Base-by-base conservation (phyloP, 2,113 vertebrate species). In the Numida meleagris region DNA sequence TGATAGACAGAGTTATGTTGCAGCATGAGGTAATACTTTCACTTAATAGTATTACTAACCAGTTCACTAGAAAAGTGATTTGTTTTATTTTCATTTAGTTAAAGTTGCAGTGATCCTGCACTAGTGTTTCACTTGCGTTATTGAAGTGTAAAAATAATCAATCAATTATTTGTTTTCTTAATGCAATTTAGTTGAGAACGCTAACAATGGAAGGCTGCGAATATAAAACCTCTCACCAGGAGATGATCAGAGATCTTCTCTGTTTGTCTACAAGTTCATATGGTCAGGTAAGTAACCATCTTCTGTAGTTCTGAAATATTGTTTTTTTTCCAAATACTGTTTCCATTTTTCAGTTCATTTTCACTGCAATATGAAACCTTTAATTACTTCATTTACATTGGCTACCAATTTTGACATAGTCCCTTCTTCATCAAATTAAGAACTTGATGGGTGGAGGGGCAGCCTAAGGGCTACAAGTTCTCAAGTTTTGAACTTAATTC, bases 1-100 rank as follows among this genome's bases (percentile, higher is more conserved):
- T 99, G 46, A 99, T 99, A 55, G 99, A 99, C 97, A 98, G 99
- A 95, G 99, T 99, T 73, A 99, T 99, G 99, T 97, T 99, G 88
- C 99, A 99, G 94, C 99, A 99, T 79, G 99, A 99, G 98, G 99
- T 99, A 98, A 84, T 63, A 36, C 33, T 88, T 95, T 9, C 90
- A 70, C n/a, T 88, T 89, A 20, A 50, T 12, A 25, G 0, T 89
- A 57, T 90, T 85, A 12, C 14, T 59, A 14, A 12, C 40, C 33
- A 2, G 20, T 48, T 48, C 15, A 21, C 72, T 86, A 50, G 55
- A 81, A 63, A 53, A 75, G 31, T 80, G 40, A 27, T 78, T 46
- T 58, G 21, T 36, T 48, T 11, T 4, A 3, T 43, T 59, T 42
- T 34, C 8, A 2, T 76, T 74, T 51, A 68, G 38, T 38, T 77